These are phyloP conservation scores for Diachasmimorpha longicaudata DNA, from an alignment of 1,140 invertebrate species.

Conservation along the genomic window DNA sequence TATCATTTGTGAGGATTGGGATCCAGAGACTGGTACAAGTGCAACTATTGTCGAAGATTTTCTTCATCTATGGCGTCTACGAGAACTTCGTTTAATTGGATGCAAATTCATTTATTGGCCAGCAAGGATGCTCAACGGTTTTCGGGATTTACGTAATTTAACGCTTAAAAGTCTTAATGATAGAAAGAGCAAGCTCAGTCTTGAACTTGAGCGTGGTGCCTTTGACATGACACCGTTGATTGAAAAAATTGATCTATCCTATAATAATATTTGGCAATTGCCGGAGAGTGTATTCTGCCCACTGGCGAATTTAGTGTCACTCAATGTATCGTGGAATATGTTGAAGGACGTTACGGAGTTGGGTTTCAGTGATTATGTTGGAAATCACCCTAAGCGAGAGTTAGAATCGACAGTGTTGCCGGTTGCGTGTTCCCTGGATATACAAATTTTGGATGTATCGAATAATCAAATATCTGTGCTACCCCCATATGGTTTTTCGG, in stretches of 20 bases:
- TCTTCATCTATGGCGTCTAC: conserved; percentile 76
- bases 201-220: conserved; percentile 77
- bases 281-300: conserved; percentile 85
- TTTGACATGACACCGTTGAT: conserved; percentile 75
- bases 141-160: conserved; percentile 79
- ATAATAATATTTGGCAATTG: conserved; percentile 88
- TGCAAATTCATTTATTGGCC: conserved; percentile 81
- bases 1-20: conserved; percentile 70
- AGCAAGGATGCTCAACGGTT: conserved; percentile 73
- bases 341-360: conserved; percentile 83
- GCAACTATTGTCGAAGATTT: conserved; percentile 79
- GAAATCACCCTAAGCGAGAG: conserved; percentile 33
- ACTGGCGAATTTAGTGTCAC: conserved; percentile 74
- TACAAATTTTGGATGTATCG: conserved; percentile 83
- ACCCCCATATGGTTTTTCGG: conserved; percentile 79
- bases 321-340: conserved; percentile 85
- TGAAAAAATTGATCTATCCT: conserved; percentile 83
- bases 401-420: conserved; percentile 41
- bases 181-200: conserved; percentile 76
- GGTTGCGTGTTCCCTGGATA: conserved; percentile 75
- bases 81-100: conserved; percentile 80
- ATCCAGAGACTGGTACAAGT: conserved; percentile 64
- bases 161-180: conserved; percentile 81
- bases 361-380: conserved; percentile 68
- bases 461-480: conserved; percentile 83